phyloP scores from a whole-genome alignment of 2,888 invertebrate species.

The Oxyteleia sp. region DNA sequence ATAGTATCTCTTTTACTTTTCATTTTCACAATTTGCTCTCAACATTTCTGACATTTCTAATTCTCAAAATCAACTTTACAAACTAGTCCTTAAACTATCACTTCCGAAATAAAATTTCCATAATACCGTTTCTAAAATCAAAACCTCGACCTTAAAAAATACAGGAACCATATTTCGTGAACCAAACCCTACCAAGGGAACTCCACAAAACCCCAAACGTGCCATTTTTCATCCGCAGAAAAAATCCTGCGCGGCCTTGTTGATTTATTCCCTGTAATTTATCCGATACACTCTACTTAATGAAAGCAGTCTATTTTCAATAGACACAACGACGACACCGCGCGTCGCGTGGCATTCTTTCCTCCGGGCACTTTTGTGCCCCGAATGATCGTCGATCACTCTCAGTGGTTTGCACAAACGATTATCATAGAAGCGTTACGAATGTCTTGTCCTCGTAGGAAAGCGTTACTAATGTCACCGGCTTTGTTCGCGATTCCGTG shows the following conservation, averaged over 20 bases:
- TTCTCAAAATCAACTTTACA: too few relatives aligned
- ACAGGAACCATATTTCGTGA: not conserved
- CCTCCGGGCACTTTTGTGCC: conserved; percentile 28
- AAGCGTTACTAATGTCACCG: conserved; percentile 65
- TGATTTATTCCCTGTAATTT: conserved; percentile 51
- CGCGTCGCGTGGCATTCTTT: conserved; percentile 32
- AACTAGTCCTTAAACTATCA: too few relatives aligned
- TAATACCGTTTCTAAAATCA: too few relatives aligned
- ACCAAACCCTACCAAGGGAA: not conserved
- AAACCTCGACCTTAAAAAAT: too few relatives aligned
- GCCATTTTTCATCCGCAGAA: not conserved
- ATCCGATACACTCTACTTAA: conserved; percentile 28
- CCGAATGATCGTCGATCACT: conserved; percentile 54
- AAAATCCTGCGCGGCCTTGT: not conserved
- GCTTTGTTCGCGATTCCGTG: conserved; percentile 50
- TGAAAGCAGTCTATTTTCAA: conserved; percentile 47
- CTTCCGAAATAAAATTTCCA: too few relatives aligned
- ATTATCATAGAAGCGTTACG: conserved; percentile 74
- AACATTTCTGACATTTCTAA: too few relatives aligned
- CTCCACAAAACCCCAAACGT: not conserved
- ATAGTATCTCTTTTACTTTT: too few relatives aligned
- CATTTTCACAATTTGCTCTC: too few relatives aligned
- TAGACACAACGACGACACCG: conserved; percentile 35
- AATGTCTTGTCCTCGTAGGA: conserved; percentile 69
- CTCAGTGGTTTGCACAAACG: conserved; percentile 64